Percentiles rank a stretch among this genome's conserved stretches.
phyloP scores from a whole-genome alignment of 2,113 vertebrate genomes.

The Ammospiza nelsoni region DNA sequence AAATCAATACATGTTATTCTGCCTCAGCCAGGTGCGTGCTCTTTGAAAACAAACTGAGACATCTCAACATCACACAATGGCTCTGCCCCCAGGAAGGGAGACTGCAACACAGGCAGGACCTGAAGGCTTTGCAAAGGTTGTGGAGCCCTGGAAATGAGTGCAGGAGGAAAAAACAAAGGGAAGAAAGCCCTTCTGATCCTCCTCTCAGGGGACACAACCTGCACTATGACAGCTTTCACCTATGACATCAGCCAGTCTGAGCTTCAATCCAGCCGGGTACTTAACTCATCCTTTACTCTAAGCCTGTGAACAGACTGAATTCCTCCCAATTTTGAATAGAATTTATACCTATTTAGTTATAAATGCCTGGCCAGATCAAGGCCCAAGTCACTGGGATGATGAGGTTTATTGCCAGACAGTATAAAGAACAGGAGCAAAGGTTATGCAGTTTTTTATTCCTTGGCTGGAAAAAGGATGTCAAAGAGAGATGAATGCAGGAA shows the following conservation, averaged over 20 bases:
- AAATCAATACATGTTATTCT: neutral
- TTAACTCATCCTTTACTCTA: neutral
- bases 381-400: neutral
- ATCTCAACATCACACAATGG: neutral
- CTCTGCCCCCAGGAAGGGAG: neutral
- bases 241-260: neutral
- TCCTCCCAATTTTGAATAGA: neutral
- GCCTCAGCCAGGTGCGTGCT: neutral
- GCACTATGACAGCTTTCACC: neutral
- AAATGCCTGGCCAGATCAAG: conserved; percentile 12
- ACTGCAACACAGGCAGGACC: neutral
- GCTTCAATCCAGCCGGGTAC: neutral
- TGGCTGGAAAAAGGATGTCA: neutral
- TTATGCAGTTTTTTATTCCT: neutral
- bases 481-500: neutral
- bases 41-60: conserved; percentile 28
- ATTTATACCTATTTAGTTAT: neutral
- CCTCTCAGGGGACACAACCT: neutral
- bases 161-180: neutral
- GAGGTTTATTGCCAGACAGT: neutral
- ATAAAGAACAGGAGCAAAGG: neutral
- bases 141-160: neutral
- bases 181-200: neutral
- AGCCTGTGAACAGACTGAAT: neutral
- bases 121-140: neutral